Evolutionary conservation across 2,888 invertebrate genomes (phyloP), one percentile per base, ranked within the genome.

Genomic region (Thymelicus acteon): DNA sequence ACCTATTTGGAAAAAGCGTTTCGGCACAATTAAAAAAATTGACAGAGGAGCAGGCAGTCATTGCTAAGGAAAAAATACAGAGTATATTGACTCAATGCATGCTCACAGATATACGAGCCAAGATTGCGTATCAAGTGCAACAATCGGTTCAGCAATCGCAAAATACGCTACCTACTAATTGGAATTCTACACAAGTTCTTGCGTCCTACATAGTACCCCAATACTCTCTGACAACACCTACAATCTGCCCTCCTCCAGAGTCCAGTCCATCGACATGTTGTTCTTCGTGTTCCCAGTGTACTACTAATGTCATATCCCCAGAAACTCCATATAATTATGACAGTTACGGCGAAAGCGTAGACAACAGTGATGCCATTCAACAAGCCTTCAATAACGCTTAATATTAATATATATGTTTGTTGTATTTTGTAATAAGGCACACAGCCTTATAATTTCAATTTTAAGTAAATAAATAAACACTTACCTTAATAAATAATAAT

Each of bases 31-130:
- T 74, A 44, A 74, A 75, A 74, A 74, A 75, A 72, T 62, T 75
- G 67, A 66, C 74, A 71, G 74, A 75, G 67, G 73, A 74, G 72
- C 75, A 75, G 72, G 72, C 75, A 72, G 75, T 75, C 72, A 75
- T 76, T 73, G 76, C 75, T 70, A 70, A 75, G 67, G 73, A 72
- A 76, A 73, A 74, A 15, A 76, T 76, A 72, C 76, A 75, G 72
- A 76, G 72, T 71, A 76, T 76, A 71, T 71, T 76, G 66, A 73
- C 74, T 67, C 73, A 76, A 72, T 74, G 75, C 73, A 75, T 19
- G 68, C 72, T 75, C 13, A 72, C 73, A 58, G 64, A 73, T 67
- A 70, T 70, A 70, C 60, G 65, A 65, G 71, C 65, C 44, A 75
- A 72, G 71, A 75, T 73, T 73, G 74, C 73, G 72, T 74, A 72